These are phyloP conservation scores for Lagorchestes hirsutus DNA, from an alignment of 2,797 vertebrate species.

Conservation along the genomic window DNA sequence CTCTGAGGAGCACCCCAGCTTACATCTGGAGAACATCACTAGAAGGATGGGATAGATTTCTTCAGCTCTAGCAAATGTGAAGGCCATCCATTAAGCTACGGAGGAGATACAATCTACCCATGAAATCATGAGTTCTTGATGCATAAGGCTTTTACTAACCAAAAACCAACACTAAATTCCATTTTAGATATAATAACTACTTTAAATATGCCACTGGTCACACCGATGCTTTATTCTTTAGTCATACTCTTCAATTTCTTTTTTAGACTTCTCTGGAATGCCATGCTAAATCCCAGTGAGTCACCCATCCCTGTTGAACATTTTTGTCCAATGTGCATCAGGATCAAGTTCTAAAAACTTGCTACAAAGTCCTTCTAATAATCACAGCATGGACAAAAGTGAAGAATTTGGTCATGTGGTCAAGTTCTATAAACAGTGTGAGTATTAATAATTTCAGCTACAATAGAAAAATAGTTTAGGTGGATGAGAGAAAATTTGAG, in stretches of 20 bases:
- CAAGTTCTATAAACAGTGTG: neutral
- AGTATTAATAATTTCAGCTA: neutral
- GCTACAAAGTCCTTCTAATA: neutral
- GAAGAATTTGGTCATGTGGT: neutral
- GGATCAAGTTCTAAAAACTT: neutral
- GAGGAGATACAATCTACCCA: neutral
- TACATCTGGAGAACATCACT: neutral
- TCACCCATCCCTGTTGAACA: neutral
- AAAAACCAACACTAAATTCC: neutral
- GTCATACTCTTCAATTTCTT: neutral
- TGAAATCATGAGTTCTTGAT: neutral
- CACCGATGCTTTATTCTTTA: neutral
- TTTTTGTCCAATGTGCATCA: neutral
- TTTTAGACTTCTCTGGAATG: slow-evolving; percentile 8
- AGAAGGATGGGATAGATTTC: neutral
- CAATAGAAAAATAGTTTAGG: neutral
- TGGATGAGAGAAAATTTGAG: neutral
- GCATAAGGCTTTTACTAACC: neutral
- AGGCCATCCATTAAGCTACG: neutral
- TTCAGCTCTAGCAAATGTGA: neutral
- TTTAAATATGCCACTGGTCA: neutral
- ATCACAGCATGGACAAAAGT: neutral
- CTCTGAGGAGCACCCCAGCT: neutral
- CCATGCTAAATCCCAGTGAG: neutral
- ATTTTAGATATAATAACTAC: neutral